These are phyloP conservation scores for Epinephelus malabaricus DNA, from an alignment of 2,797 vertebrate genomes.

Conservation along the genomic window DNA sequence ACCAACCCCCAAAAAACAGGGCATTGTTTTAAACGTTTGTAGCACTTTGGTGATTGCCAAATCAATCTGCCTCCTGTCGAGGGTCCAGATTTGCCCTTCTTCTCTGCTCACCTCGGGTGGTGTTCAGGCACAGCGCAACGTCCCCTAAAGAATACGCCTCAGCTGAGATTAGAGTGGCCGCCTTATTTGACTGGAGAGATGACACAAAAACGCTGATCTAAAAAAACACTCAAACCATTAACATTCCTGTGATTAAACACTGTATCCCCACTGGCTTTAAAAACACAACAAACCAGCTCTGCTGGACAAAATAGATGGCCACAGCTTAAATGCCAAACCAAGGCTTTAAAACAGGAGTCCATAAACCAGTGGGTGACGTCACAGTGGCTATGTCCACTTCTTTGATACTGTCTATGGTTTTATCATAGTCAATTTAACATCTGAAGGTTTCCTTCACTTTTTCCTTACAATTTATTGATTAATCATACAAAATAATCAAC, in stretches of 20 bases:
- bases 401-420: neutral
- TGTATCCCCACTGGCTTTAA: slow-evolving; percentile 42
- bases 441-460: neutral
- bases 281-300: slow-evolving; percentile 39
- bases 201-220: slow-evolving; percentile 61
- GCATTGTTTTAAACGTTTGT: slow-evolving; percentile 82
- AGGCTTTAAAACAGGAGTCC: no score
- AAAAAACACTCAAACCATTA: slow-evolving; percentile 59
- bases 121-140: slow-evolving; percentile 49
- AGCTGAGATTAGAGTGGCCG: slow-evolving; percentile 61
- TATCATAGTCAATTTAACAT: neutral
- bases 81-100: slow-evolving; percentile 78
- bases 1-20: slow-evolving; percentile 50
- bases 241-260: slow-evolving; percentile 50
- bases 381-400: no score
- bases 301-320: slow-evolving; percentile 27
- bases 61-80: slow-evolving; percentile 80
- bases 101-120: slow-evolving; percentile 66
- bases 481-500: neutral
- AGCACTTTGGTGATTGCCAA: slow-evolving; percentile 80
- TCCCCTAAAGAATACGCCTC: slow-evolving; percentile 53
- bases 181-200: slow-evolving; percentile 49
- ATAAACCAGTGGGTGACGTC: no score
- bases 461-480: neutral
- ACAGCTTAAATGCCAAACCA: no score